Percentiles rank a stretch among this genome's conserved stretches.
These are phyloP conservation scores for Etheostoma spectabile DNA, from an alignment of 2,113 vertebrate species.

Conservation along the genomic window DNA sequence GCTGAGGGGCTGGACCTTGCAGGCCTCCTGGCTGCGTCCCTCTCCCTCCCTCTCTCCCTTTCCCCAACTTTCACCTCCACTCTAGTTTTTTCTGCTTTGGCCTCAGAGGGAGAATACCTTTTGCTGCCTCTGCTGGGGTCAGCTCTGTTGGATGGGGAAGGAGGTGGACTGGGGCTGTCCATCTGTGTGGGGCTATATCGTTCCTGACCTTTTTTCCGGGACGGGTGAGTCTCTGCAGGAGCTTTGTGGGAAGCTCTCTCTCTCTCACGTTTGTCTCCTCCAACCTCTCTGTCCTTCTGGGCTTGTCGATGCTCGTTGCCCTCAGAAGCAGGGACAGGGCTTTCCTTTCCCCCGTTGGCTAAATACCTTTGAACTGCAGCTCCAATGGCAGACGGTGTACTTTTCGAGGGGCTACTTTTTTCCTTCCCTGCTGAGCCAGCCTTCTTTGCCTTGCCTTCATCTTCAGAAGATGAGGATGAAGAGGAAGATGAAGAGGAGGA, in stretches of 20 bases:
- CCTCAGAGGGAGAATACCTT: slow-evolving; percentile 51
- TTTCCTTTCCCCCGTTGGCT: slow-evolving; percentile 60
- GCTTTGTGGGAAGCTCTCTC: slow-evolving; percentile 44
- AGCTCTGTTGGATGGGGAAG: slow-evolving; percentile 48
- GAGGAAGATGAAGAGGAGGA: slow-evolving; percentile 78
- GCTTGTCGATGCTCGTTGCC: background rate
- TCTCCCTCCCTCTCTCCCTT: slow-evolving; percentile 44
- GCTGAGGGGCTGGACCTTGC: slow-evolving; percentile 20
- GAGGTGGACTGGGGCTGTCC: slow-evolving; percentile 69
- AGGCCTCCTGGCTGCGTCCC: slow-evolving; percentile 29
- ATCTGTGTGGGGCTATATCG: slow-evolving; percentile 72
- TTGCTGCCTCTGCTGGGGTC: slow-evolving; percentile 10
- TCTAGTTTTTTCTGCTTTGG: slow-evolving; percentile 55
- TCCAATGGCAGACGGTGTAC: slow-evolving; percentile 24
- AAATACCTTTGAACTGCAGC: slow-evolving; percentile 58
- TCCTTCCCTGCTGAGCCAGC: slow-evolving; percentile 15
- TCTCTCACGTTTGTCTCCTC: slow-evolving; percentile 49
- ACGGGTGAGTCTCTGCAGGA: background rate
- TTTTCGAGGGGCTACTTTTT: slow-evolving; percentile 8
- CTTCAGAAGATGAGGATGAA: slow-evolving; percentile 79
- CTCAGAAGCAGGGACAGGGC: slow-evolving; percentile 15
- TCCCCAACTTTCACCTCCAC: slow-evolving; percentile 25
- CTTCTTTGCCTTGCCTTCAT: slow-evolving; percentile 58
- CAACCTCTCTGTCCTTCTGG: slow-evolving; percentile 27
- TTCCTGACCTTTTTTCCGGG: slow-evolving; percentile 61